Percentiles rank a stretch among this genome's conserved stretches.
These are phyloP conservation scores for Alouatta palliata DNA, from an alignment of 2,113 vertebrate genomes.

Conservation along the genomic window DNA sequence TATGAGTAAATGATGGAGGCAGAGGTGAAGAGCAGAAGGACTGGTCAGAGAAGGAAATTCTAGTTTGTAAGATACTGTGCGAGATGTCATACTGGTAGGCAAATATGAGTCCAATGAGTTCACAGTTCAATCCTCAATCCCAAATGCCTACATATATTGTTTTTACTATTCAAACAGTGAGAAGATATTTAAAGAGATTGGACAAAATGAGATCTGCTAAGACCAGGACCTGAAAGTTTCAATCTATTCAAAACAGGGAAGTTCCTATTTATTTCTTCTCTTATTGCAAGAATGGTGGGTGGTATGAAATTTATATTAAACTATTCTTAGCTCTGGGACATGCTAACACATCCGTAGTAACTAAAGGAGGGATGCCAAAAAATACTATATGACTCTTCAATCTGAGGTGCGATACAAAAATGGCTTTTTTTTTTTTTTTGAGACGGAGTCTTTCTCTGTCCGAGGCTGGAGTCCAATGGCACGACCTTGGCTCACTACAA, in stretches of 20 bases:
- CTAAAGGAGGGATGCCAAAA: constrained; percentile 36
- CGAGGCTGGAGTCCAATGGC: too few relatives aligned
- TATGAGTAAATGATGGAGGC: neutral
- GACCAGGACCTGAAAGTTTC: neutral
- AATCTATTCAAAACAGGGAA: neutral
- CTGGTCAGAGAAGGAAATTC: neutral
- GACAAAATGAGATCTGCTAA: neutral
- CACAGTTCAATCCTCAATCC: neutral
- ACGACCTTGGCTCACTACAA: too few relatives aligned
- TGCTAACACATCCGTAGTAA: neutral
- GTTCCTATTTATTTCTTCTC: constrained; percentile 26
- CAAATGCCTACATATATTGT: neutral
- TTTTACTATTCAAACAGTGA: neutral
- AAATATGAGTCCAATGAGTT: neutral
- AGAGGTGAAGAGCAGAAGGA: neutral
- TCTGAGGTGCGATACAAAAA: constrained; percentile 8
- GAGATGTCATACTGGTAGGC: neutral
- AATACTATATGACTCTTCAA: neutral
- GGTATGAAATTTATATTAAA: constrained; percentile 40
- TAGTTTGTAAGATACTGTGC: too few relatives aligned
- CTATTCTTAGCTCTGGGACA: constrained; percentile 40
- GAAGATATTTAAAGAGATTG: neutral
- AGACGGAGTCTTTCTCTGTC: too few relatives aligned
- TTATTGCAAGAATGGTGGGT: constrained; percentile 4
- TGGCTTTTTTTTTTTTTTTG: too few relatives aligned